These are phyloP conservation scores for Oncopodura yosiiana DNA, from an alignment of 1,140 invertebrate genomes.

Conservation along the genomic window DNA sequence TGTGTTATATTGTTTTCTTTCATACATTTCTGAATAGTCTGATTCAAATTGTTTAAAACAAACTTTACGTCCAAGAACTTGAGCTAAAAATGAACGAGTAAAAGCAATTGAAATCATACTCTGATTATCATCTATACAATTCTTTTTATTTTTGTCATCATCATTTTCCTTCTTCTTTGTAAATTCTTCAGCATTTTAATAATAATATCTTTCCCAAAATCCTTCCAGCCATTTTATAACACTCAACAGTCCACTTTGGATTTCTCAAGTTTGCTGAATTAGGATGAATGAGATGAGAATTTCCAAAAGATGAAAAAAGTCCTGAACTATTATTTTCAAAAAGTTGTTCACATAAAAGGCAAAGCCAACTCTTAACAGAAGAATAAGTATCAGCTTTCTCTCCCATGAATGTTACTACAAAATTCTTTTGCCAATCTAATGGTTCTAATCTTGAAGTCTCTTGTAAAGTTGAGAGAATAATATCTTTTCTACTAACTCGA, in stretches of 20 bases:
- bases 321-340: constrained; percentile 34
- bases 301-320: constrained; percentile 63
- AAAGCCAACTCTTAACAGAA: constrained; percentile 2
- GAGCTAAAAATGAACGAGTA: constrained; percentile 2
- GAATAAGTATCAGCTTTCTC: neutral
- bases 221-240: constrained; percentile 86
- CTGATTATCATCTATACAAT: neutral
- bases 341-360: neutral
- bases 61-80: neutral
- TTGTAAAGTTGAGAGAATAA: neutral
- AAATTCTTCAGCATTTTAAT: constrained; percentile 78
- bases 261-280: constrained; percentile 57
- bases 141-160: no score
- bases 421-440: constrained; percentile 1
- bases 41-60: neutral
- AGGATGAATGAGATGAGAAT: constrained; percentile 61
- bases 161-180: constrained; percentile 74
- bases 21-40: constrained; percentile 1
- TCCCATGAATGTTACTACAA: constrained; percentile 5
- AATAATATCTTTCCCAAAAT: constrained; percentile 84
- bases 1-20: neutral
- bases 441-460: neutral
- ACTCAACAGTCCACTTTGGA: constrained; percentile 62
- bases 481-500: neutral
- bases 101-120: neutral